Evolutionary conservation across 64 coral and sea anemone species (phyloP).

Genomic region (Dendrophyllia cribrosa): DNA sequence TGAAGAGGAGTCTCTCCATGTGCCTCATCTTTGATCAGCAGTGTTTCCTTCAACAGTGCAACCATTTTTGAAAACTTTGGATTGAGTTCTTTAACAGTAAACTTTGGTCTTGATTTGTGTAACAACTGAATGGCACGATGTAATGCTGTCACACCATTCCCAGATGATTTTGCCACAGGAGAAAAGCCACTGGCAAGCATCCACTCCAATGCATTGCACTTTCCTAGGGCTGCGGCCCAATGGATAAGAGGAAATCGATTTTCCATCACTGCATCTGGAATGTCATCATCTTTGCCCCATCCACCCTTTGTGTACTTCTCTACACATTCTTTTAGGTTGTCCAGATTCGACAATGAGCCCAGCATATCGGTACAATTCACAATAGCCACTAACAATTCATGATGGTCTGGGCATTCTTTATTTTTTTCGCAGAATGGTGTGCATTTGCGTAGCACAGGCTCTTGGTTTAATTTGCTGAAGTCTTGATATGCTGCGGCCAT

Average conservation of each 20-base stretch:
- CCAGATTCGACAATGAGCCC: constrained; percentile 92
- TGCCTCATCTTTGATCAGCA: constrained; percentile 91
- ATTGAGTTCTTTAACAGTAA: constrained; percentile 95
- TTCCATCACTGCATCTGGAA: constrained; percentile 92
- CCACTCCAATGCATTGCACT: constrained; percentile 96
- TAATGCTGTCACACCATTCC: constrained; percentile 86
- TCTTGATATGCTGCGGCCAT: constrained; percentile 41
- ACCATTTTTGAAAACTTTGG: constrained; percentile 93
- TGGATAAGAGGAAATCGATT: constrained; percentile 92
- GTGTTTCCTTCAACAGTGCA: constrained; percentile 76
- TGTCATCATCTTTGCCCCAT: constrained; percentile 94
- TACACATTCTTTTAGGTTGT: constrained; percentile 91
- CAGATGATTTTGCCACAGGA: constrained; percentile 77
- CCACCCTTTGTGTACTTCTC: constrained; percentile 89
- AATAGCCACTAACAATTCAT: constrained; percentile 91
- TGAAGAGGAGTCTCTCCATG: constrained; percentile 95
- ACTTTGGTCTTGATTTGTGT: constrained; percentile 85
- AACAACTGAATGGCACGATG: constrained; percentile 82
- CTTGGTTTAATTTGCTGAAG: constrained; percentile 68
- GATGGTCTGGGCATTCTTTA: constrained; percentile 93
- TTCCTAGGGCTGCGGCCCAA: constrained; percentile 94
- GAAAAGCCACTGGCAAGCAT: constrained; percentile 91
- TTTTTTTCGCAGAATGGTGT: constrained; percentile 97
- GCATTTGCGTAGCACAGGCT: constrained; percentile 85
- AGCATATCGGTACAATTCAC: constrained; percentile 96